phyloP scores from a whole-genome alignment of 2,113 vertebrate genomes.

The Pseudorectes ferrugineus region DNA sequence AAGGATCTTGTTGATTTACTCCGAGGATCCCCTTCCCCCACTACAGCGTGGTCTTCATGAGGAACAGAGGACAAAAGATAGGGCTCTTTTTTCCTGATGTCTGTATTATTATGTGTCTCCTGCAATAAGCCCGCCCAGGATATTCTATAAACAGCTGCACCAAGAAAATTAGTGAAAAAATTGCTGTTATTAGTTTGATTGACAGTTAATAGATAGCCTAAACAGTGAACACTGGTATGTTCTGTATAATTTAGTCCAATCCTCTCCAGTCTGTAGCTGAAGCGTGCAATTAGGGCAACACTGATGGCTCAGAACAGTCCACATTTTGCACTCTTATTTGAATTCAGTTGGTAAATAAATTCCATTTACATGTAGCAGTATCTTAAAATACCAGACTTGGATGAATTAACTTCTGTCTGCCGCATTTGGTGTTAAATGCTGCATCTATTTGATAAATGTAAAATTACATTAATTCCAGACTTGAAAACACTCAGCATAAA shows the following conservation, averaged over 20 bases:
- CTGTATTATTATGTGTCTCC: slow-evolving; percentile 66
- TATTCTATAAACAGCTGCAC: slow-evolving; percentile 83
- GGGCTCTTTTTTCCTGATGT: slow-evolving; percentile 60
- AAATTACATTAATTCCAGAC: background rate
- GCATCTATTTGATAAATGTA: background rate
- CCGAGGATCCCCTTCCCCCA: slow-evolving; percentile 37
- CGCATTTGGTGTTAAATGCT: slow-evolving; percentile 24
- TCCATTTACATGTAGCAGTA: background rate
- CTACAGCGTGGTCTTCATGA: slow-evolving; percentile 3
- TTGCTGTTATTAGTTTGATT: slow-evolving; percentile 85
- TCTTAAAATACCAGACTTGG: slow-evolving; percentile 51
- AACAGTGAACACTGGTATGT: slow-evolving; percentile 71
- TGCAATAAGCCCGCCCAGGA: slow-evolving; percentile 69
- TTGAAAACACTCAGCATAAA: background rate
- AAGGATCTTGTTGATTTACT: slow-evolving; percentile 50
- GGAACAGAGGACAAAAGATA: slow-evolving; percentile 62
- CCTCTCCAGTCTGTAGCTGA: slow-evolving; percentile 71
- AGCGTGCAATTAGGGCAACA: slow-evolving; percentile 74
- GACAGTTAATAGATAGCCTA: slow-evolving; percentile 80
- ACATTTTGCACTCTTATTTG: slow-evolving; percentile 62
- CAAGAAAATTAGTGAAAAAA: slow-evolving; percentile 78
- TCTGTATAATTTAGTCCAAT: slow-evolving; percentile 78
- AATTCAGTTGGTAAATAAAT: slow-evolving; percentile 66
- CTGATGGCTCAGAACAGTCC: slow-evolving; percentile 64
- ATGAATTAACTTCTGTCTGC: slow-evolving; percentile 6